These are phyloP conservation scores for Echinometra lucunter DNA, from an alignment of 53 echinoderm and acorn worm genomes.

Conservation along the genomic window DNA sequence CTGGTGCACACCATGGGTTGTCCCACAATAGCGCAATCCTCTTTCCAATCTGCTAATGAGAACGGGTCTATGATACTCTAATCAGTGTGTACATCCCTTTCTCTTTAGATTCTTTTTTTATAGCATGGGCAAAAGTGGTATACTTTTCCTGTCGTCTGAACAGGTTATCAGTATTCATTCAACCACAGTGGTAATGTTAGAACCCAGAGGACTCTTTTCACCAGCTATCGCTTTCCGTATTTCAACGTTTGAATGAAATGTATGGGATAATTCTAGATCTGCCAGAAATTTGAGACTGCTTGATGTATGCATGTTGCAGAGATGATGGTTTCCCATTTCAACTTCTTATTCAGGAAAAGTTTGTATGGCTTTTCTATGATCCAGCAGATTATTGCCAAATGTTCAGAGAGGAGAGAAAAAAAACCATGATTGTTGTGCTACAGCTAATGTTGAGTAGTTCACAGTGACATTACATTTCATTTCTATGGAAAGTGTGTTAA, in stretches of 20 bases:
- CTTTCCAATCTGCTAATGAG: no score
- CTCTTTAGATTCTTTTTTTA: no score
- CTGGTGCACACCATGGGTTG: no score
- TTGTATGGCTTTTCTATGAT: constrained; percentile 15
- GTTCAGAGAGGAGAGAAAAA: not conserved
- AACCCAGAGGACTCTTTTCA: not conserved
- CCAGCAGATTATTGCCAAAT: not conserved
- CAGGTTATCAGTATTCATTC: not conserved
- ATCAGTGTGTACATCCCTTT: no score
- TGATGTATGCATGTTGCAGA: not conserved
- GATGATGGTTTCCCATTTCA: not conserved
- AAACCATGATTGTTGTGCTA: no score
- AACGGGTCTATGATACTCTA: no score
- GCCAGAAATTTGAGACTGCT: constrained; percentile 1
- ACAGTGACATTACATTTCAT: not conserved
- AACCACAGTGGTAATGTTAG: not conserved
- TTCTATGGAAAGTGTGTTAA: not conserved
- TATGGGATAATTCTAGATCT: not conserved
- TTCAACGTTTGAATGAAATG: not conserved
- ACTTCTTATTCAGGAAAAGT: not conserved
- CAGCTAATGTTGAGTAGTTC: no score
- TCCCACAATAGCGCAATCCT: no score
- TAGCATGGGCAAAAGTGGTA: no score
- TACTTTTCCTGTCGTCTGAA: no score
- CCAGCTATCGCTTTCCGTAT: constrained; percentile 8